Evolutionary conservation across 2,797 vertebrate genomes (phyloP).

Genomic region (Poeciliopsis turneri): DNA sequence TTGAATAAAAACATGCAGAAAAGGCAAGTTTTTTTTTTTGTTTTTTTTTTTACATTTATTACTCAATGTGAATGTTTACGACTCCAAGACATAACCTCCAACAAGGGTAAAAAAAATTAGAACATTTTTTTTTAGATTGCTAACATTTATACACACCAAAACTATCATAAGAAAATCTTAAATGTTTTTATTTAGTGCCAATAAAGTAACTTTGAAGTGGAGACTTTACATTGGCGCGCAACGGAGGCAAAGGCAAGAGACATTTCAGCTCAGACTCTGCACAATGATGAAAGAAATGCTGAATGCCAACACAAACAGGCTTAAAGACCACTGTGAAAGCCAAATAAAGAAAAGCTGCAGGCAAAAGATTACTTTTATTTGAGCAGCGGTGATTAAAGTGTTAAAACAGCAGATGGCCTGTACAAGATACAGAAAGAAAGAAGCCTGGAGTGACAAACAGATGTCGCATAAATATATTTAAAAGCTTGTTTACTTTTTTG

Average conservation of each 20-base stretch:
- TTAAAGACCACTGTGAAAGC: slow-evolving; percentile 5
- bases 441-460: background rate
- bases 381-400: slow-evolving; percentile 19
- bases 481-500: slow-evolving; percentile 10
- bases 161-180: background rate
- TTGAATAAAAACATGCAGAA: background rate
- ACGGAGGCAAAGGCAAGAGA: slow-evolving; percentile 11
- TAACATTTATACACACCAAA: background rate
- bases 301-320: slow-evolving; percentile 14
- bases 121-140: background rate
- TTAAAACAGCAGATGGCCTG: slow-evolving; percentile 27
- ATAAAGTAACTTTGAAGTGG: slow-evolving; percentile 1
- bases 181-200: background rate
- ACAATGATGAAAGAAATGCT: slow-evolving; percentile 8
- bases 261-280: background rate
- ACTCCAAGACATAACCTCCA: background rate
- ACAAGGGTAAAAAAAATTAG: background rate
- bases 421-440: background rate
- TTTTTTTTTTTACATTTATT: background rate
- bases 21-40: background rate
- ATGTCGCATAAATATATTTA: slow-evolving; percentile 11
- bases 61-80: background rate
- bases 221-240: slow-evolving; percentile 8
- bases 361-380: slow-evolving; percentile 16
- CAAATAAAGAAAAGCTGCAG: slow-evolving; percentile 32